These are phyloP conservation scores for Serranus cabrilla DNA, from an alignment of 2,797 vertebrate genomes.

Conservation along the genomic window DNA sequence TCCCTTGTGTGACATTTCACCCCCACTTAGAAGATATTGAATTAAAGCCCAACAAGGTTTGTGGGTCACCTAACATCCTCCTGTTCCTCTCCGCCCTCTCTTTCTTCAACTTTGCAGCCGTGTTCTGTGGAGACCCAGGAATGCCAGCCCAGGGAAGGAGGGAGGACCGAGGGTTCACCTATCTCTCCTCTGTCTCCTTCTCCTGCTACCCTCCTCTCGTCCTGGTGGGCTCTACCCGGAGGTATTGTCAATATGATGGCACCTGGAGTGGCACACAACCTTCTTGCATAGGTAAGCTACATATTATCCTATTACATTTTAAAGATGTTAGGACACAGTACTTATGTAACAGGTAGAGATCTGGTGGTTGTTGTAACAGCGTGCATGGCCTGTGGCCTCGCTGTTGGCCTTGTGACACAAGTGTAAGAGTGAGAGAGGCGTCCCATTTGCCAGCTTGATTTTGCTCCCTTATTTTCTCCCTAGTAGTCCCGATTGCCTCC, in stretches of 20 bases:
- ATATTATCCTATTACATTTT: not conserved
- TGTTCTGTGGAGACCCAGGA: slow-evolving; percentile 98
- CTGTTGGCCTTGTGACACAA: not conserved
- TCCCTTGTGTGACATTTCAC: slow-evolving; percentile 10
- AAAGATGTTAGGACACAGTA: not conserved
- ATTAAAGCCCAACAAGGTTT: slow-evolving; percentile 33
- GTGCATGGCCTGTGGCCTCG: not conserved
- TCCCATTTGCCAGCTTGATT: not conserved
- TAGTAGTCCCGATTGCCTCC: slow-evolving; percentile 19
- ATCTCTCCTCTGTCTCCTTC: slow-evolving; percentile 95
- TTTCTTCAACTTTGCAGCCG: slow-evolving; percentile 83
- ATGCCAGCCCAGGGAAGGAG: slow-evolving; percentile 91
- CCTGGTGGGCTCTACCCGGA: slow-evolving; percentile 92
- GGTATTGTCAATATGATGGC: slow-evolving; percentile 97
- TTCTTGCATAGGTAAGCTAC: slow-evolving; percentile 92
- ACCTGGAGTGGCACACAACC: slow-evolving; percentile 97
- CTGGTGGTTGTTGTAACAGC: not conserved
- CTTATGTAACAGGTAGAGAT: not conserved
- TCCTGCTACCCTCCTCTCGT: slow-evolving; percentile 91
- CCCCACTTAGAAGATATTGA: not conserved
- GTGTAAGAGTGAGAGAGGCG: not conserved
- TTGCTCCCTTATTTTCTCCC: not conserved
- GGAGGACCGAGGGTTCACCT: slow-evolving; percentile 96
- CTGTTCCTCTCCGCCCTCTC: slow-evolving; percentile 5
- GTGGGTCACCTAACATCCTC: slow-evolving; percentile 15